phyloP scores from a whole-genome alignment of 2,113 vertebrate genomes.

The Barnardius zonarius region DNA sequence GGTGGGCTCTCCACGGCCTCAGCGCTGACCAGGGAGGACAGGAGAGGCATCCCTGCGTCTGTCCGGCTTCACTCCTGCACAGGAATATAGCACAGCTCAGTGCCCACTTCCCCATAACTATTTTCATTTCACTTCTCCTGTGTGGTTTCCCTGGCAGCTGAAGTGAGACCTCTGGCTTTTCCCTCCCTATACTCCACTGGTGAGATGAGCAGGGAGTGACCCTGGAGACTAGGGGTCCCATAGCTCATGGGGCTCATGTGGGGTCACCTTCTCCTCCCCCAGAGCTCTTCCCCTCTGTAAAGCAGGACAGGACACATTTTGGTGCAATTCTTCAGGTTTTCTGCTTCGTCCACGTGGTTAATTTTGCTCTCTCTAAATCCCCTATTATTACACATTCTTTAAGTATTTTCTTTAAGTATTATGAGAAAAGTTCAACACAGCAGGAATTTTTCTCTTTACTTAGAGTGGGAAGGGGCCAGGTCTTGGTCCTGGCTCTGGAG shows the following conservation, averaged over 20 bases:
- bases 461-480: neutral
- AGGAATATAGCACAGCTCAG: neutral
- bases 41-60: neutral
- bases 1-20: neutral
- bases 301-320: rapidly evolving
- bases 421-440: neutral
- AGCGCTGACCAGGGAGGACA: rapidly evolving
- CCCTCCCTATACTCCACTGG: neutral
- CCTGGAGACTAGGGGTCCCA: neutral
- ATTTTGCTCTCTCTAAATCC: constrained; percentile 25
- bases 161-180: neutral
- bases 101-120: neutral
- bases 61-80: neutral
- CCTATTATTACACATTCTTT: constrained; percentile 48
- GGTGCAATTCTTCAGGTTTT: neutral
- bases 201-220: neutral
- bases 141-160: constrained; percentile 19
- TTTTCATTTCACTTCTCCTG: neutral
- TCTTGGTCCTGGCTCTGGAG: neutral
- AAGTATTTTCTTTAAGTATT: constrained; percentile 53
- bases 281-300: neutral
- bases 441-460: constrained; percentile 1
- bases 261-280: neutral
- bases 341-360: neutral
- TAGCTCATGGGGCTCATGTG: neutral